phyloP scores from a whole-genome alignment of 2,113 vertebrate species.

The Ochotona curzoniae region DNA sequence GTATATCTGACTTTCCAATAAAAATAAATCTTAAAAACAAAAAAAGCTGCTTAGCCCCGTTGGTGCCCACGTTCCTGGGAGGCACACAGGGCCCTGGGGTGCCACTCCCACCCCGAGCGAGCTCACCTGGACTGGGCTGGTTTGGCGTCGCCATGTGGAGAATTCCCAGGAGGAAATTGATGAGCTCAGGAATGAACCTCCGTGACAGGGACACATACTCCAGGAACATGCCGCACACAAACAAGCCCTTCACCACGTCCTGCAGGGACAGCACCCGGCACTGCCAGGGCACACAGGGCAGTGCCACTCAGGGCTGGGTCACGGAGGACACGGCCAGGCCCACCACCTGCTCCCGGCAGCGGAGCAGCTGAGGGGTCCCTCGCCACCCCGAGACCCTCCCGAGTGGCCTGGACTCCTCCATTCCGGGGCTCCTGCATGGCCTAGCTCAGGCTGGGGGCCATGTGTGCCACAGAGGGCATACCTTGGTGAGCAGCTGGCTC shows the following conservation, averaged over 20 bases:
- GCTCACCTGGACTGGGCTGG: slow-evolving; percentile 86
- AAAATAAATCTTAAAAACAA: no score
- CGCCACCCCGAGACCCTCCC: no score
- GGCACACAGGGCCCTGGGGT: no score
- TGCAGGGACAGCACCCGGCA: slow-evolving; percentile 90
- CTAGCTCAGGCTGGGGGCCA: no score
- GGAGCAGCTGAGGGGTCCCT: no score
- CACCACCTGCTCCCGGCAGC: not conserved
- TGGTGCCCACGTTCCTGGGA: no score
- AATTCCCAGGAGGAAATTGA: slow-evolving; percentile 93
- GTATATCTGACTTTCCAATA: no score
- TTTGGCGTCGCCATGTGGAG: slow-evolving; percentile 91
- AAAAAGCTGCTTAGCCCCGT: no score
- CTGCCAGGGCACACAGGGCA: slow-evolving; percentile 76
- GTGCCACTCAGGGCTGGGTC: rapidly evolving
- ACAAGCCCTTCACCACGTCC: slow-evolving; percentile 90
- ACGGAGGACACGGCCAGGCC: rapidly evolving
- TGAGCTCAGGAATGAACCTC: slow-evolving; percentile 94
- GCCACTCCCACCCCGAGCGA: no score
- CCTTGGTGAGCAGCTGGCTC: slow-evolving; percentile 95
- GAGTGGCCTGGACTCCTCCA: no score
- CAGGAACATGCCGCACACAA: slow-evolving; percentile 91
- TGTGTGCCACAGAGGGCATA: slow-evolving; percentile 64
- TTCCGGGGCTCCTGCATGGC: no score
- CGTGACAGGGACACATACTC: slow-evolving; percentile 93